phyloP scores from a whole-genome alignment of 2,113 vertebrate genomes.

The Strigops habroptila region DNA sequence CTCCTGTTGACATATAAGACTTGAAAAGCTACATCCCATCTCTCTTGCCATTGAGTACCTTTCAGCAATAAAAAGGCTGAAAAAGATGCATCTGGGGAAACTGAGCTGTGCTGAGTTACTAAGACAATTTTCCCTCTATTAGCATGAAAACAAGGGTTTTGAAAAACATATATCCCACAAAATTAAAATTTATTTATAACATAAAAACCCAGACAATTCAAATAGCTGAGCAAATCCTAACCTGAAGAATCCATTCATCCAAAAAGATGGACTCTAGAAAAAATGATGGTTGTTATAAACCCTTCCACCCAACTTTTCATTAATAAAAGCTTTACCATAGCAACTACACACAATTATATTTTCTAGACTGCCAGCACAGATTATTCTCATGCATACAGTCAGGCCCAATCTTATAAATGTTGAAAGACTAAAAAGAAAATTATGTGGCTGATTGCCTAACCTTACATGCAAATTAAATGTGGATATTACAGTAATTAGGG shows the following conservation, averaged over 20 bases:
- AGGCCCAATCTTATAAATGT: neutral
- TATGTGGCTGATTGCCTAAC: neutral
- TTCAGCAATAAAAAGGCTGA: neutral
- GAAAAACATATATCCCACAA: neutral
- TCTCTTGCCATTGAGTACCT: neutral
- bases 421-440: neutral
- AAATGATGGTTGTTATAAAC: neutral
- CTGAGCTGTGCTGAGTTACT: neutral
- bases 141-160: neutral
- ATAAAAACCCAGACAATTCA: neutral
- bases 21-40: neutral
- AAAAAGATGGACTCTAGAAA: neutral
- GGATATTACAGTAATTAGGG: neutral
- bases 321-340: neutral
- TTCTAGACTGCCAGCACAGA: neutral
- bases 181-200: neutral
- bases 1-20: neutral
- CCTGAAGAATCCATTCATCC: neutral
- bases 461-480: neutral
- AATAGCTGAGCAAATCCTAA: neutral
- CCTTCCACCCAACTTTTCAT: neutral
- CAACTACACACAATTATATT: neutral
- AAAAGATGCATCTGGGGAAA: neutral
- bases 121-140: neutral
- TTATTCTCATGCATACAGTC: neutral